These are phyloP conservation scores for Falco berigora DNA, from an alignment of 2,797 vertebrate species.

Conservation along the genomic window DNA sequence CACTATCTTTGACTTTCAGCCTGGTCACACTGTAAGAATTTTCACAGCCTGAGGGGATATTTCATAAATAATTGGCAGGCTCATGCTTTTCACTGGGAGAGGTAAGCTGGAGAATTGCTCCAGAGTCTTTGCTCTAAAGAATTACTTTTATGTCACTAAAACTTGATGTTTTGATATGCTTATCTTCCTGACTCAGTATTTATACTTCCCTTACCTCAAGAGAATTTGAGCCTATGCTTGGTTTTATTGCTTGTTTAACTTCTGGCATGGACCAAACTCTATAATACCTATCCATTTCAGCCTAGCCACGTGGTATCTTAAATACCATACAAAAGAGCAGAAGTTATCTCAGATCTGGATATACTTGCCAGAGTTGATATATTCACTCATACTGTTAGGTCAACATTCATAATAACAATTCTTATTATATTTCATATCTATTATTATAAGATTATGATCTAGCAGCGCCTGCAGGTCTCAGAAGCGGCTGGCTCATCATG, in stretches of 20 bases:
- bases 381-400: neutral
- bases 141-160: neutral
- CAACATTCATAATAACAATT: slow-evolving; percentile 13
- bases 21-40: neutral
- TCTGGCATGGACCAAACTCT: neutral
- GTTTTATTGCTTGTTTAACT: neutral
- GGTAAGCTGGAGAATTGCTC: neutral
- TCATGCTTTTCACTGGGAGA: neutral
- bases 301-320: neutral
- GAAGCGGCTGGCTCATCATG: slow-evolving; percentile 1
- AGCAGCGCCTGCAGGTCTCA: neutral
- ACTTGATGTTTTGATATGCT: neutral
- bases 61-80: neutral
- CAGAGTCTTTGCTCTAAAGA: neutral
- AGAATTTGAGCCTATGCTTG: neutral
- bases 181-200: neutral
- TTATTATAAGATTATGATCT: slow-evolving; percentile 21
- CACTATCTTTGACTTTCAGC: neutral
- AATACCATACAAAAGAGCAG: neutral
- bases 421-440: neutral
- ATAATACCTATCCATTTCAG: neutral
- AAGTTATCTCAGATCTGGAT: neutral
- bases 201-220: neutral
- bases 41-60: neutral
- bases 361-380: neutral